Conservation (phyloP, 2,113 vertebrate species). For the Procavia capensis region DNA sequence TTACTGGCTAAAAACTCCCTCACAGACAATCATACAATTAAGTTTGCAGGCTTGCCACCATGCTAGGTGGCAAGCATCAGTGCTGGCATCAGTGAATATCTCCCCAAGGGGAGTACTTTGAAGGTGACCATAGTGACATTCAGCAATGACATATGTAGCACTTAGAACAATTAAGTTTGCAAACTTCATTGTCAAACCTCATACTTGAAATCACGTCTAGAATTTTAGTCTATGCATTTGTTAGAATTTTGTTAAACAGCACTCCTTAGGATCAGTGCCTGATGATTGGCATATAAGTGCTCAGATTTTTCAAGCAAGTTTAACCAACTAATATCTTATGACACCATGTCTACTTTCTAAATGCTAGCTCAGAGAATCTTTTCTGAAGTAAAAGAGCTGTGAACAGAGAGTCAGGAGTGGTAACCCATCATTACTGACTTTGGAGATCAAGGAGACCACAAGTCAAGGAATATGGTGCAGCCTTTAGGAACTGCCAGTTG, state of each 20-base stretch:
- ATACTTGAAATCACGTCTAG: conserved; percentile 20
- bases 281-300: neutral
- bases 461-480: neutral
- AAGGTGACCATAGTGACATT: too few species aligned
- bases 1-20: too few species aligned
- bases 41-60: too few species aligned
- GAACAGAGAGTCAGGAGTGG: neutral
- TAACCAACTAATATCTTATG: neutral
- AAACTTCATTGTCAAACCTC: too few species aligned
- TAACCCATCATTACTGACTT: neutral
- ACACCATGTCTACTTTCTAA: neutral
- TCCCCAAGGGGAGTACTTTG: too few species aligned
- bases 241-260: conserved; percentile 2
- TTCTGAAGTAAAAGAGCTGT: neutral
- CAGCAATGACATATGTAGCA: too few species aligned
- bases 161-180: too few species aligned
- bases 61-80: too few species aligned
- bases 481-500: neutral
- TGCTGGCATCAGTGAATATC: too few species aligned
- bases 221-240: conserved; percentile 22
- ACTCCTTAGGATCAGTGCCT: neutral
- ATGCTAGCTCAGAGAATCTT: neutral
- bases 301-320: neutral
- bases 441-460: neutral
- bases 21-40: too few species aligned